phyloP scores from a whole-genome alignment of 2,888 invertebrate genomes.

The Dysmachus trigonus region DNA sequence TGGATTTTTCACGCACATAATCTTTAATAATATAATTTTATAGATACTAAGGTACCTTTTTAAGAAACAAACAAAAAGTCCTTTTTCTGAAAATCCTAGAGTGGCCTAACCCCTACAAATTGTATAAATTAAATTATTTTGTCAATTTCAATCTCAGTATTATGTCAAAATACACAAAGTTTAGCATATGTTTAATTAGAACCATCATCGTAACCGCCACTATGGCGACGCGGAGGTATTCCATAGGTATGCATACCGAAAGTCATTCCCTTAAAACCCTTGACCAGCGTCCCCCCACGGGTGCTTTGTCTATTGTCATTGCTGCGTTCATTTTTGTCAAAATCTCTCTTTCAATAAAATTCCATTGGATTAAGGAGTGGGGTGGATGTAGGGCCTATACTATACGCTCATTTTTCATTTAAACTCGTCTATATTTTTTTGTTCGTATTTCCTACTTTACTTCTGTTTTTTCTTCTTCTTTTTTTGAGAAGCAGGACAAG shows the following conservation, averaged over 20 bases:
- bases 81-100: no score
- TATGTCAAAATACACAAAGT: background rate
- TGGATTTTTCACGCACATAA: no score
- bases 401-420: conserved; percentile 36
- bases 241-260: background rate
- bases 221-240: background rate
- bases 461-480: no score
- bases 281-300: background rate
- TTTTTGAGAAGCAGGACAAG: conserved; percentile 3
- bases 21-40: no score
- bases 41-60: no score
- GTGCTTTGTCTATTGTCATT: conserved; percentile 13
- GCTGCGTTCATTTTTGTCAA: background rate
- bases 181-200: background rate
- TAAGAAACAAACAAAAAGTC: no score
- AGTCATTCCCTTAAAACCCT: background rate
- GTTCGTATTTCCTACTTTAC: background rate
- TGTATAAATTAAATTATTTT: no score
- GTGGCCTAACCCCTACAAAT: no score
- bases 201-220: background rate
- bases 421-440: background rate
- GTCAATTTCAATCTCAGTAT: background rate
- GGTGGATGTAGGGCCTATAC: conserved; percentile 2
- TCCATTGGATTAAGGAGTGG: background rate
- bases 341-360: conserved; percentile 35